Conservation (phyloP, 2,797 vertebrate genomes). For the Austrolebias charrua region DNA sequence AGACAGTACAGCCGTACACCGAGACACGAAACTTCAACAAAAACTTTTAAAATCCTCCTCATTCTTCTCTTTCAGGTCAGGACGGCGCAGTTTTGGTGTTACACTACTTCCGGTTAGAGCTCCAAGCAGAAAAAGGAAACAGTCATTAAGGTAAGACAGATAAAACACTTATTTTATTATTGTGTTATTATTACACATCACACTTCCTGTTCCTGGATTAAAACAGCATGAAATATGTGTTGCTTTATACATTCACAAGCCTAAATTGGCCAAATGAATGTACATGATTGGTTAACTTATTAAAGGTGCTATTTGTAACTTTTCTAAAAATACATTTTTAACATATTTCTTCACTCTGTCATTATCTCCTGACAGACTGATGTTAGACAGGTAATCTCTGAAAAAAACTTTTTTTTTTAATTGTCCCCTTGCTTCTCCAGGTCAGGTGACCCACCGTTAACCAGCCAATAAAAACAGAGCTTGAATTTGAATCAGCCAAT, state of each 20-base stretch:
- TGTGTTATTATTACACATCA: neutral
- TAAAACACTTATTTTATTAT: rapidly evolving
- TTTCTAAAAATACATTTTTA: no score
- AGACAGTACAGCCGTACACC: rapidly evolving
- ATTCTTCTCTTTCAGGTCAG: neutral
- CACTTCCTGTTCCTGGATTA: neutral
- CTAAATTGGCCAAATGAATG: neutral
- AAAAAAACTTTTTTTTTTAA: no score
- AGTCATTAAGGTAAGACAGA: slow-evolving; percentile 1
- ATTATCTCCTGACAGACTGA: no score
- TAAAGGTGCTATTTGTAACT: no score
- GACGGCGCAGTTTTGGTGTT: neutral
- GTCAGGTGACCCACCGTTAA: no score
- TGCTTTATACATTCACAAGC: no score
- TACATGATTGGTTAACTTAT: no score
- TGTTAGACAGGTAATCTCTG: no score
- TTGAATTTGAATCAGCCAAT: no score
- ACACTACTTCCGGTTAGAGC: neutral
- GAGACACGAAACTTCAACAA: neutral
- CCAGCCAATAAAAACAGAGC: no score
- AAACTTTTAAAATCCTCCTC: neutral
- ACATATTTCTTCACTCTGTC: no score
- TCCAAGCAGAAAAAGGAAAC: neutral
- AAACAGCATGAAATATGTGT: neutral
- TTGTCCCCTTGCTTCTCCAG: no score